These are phyloP conservation scores for Chaetoderma sp. DNA, from an alignment of 2,888 invertebrate genomes.

Conservation along the genomic window DNA sequence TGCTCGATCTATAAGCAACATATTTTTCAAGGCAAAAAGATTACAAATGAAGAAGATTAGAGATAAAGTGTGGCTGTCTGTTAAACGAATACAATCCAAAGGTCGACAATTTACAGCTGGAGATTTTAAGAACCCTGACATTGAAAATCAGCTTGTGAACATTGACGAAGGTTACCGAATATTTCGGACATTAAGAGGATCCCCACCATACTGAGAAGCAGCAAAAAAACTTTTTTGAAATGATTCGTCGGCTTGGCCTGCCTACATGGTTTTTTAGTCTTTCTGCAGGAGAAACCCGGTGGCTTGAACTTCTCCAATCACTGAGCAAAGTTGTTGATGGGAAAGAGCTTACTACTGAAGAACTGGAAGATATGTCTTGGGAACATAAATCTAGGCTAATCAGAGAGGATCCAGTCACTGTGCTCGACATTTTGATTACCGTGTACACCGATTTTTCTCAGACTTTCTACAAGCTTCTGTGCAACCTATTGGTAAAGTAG, in stretches of 20 bases:
- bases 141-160: slow-evolving; percentile 1
- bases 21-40: slow-evolving; percentile 33
- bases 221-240: slow-evolving; percentile 31
- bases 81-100: slow-evolving; percentile 19
- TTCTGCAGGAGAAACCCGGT: slow-evolving; percentile 35
- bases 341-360: slow-evolving; percentile 1
- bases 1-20: slow-evolving; percentile 22
- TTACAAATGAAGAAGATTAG: slow-evolving; percentile 32
- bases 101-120: background rate
- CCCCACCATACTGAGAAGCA: slow-evolving; percentile 32
- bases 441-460: background rate
- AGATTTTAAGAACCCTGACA: slow-evolving; percentile 8
- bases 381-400: slow-evolving; percentile 3
- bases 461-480: background rate
- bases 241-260: slow-evolving; percentile 29
- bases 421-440: slow-evolving; percentile 3
- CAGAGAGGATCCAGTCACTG: slow-evolving; percentile 7
- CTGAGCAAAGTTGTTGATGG: slow-evolving; percentile 11
- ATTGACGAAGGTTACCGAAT: slow-evolving; percentile 27
- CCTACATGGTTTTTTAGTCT: slow-evolving; percentile 31
- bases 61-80: slow-evolving; percentile 1
- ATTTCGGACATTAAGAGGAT: slow-evolving; percentile 25
- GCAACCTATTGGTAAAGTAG: background rate
- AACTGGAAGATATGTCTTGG: slow-evolving; percentile 5
- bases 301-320: slow-evolving; percentile 25